Base-by-base conservation (phyloP, 2,113 vertebrate species). In the Falco punctatus region DNA sequence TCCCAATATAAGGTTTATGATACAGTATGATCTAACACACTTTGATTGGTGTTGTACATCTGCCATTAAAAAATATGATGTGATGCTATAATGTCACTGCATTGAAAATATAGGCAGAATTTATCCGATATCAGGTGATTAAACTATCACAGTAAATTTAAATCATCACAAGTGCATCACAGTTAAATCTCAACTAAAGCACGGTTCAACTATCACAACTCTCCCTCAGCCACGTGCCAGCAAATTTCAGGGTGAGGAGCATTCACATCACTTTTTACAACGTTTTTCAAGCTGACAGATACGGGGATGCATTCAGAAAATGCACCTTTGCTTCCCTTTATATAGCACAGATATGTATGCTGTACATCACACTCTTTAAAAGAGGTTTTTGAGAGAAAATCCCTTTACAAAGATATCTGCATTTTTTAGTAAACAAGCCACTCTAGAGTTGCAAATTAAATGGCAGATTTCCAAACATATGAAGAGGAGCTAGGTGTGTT, bases 401-500 rank as follows among this genome's bases (percentile, higher is more conserved):
- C 5, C 32, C 44, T 62, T 54, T 35, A n/a, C 71, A 86, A 70
- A 61, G 44, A 7, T 71, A 57, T 48, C 69, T 81, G 52, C 30
- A 42, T 61, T 88, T 95, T 52, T 94, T 67, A 75, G 59, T 73
- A 88, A 94, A 93, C 71, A 96, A 90, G 28, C 14, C 38, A 57
- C 40, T 92, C 64, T 55, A 24, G 8, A 30, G 30, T 6, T 88
- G 65, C 52, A 95, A 92, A 81, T 95, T 51, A 73, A 88, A 86
- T 33, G 82, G 72, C 59, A 92, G 44, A 64, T 79, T 95, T 97
- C 83, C 90, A 95, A 84, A 55, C n/a, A n/a, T 6, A n/a, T 59
- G 88, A 95, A 92, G 73, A 90, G 79, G 21, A 94, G 23, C 21
- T 81, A 92, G 90, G 90, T 78, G 57, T 0, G 0, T 67, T 64